phyloP scores from a whole-genome alignment of 1,140 invertebrate species.

The Pinna nobilis region DNA sequence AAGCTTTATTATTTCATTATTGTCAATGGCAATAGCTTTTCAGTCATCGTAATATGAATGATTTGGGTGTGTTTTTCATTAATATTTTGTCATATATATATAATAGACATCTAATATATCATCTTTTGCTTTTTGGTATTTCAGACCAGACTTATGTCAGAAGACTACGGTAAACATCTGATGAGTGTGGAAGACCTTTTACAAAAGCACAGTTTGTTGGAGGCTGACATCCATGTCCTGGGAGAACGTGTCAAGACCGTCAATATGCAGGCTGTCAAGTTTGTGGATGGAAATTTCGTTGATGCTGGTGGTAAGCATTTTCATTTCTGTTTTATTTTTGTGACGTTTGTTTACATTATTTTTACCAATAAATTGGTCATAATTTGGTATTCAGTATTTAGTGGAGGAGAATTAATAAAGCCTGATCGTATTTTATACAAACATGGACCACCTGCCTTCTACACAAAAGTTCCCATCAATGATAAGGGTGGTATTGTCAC shows the following conservation, averaged over 20 bases:
- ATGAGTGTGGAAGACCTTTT: slow-evolving; percentile 99
- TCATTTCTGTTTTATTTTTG: neutral
- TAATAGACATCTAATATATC: neutral
- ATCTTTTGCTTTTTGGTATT: slow-evolving; percentile 27
- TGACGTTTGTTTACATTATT: neutral
- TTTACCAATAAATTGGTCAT: neutral
- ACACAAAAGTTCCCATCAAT: too few relatives aligned
- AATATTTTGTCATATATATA: neutral
- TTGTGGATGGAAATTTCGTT: slow-evolving; percentile 86
- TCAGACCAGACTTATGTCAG: slow-evolving; percentile 89
- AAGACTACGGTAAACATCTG: slow-evolving; percentile 99
- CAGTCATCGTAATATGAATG: neutral
- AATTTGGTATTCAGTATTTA: too few relatives aligned
- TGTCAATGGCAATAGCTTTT: neutral
- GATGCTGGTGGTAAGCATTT: slow-evolving; percentile 66
- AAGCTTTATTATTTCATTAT: neutral
- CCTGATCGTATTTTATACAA: too few relatives aligned
- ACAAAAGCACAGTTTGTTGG: slow-evolving; percentile 97
- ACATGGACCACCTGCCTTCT: too few relatives aligned
- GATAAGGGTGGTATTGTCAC: too few relatives aligned
- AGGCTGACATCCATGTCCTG: slow-evolving; percentile 98
- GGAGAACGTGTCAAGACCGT: slow-evolving; percentile 98
- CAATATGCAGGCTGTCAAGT: slow-evolving; percentile 94
- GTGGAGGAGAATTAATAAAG: too few relatives aligned
- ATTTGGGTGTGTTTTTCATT: neutral